Evolutionary conservation across 2,113 vertebrate genomes (phyloP), one percentile per base, ranked within the genome.

Genomic region (Telmatochromis sp.): DNA sequence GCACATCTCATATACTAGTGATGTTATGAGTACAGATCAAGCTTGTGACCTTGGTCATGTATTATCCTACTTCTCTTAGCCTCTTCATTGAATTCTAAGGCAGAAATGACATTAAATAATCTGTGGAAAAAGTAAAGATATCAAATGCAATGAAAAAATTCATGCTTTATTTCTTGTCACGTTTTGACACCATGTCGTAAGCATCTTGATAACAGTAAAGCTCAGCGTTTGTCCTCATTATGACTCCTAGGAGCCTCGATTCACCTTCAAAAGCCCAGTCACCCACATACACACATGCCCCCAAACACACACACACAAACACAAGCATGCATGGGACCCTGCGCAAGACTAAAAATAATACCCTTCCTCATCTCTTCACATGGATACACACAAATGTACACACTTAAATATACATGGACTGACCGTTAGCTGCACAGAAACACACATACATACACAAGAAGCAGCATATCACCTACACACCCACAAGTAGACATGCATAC

Each of bases 181-280:
- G 90, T 91, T 95, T 90, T 94, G 93, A 94, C 94, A 92, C 90
- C 60, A 45, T 89, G 89, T 87, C 81, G 51, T 93, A 89, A 94
- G 90, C 89, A 87, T 94, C 87, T 92, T 90, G 94, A 94, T 92
- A 89, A 91, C 90, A 68, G 92, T 93, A 91, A 95, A 93, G 91
- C 94, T 93, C 90, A 91, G 91, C 87, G 55, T 93, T 93, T 94
- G 94, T 94, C 94, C 94, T 95, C 91, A 91, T 95, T 95, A 93
- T 92, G 90, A 94, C 93, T 92, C 92, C 88, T 82, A 89, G 90
- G 79, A 92, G 89, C 90, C 93, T 94, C 12, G 31, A 92, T 81
- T 95, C 93, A 96, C 95, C 95, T 96, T 96, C 95, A 96, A 92
- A 95, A 92, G 71, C 89, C 87, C 87, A 85, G 83, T 95, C 91